Percentiles rank a stretch among this genome's conserved stretches.
Evolutionary conservation across 2,113 vertebrate species (phyloP).

Genomic region (Reinhardtius hippoglossoides): DNA sequence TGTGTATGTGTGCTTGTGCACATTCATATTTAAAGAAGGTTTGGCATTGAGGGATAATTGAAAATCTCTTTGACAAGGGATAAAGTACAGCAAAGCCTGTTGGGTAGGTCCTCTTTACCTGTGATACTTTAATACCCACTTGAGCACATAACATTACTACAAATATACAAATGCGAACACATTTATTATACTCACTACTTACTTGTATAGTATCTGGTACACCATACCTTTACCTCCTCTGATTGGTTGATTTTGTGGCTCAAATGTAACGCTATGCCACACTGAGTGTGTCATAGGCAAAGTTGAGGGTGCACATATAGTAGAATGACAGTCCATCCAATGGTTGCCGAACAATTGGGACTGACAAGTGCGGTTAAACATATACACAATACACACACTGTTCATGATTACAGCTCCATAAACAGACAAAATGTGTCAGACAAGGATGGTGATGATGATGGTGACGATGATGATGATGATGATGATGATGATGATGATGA

Average conservation of each 20-base stretch:
- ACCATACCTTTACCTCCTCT: neutral
- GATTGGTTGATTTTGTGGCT: neutral
- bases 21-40: conserved; percentile 15
- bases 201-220: neutral
- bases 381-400: too few relatives aligned
- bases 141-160: neutral
- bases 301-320: too few relatives aligned
- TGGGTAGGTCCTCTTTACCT: conserved; percentile 8
- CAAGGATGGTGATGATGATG: too few relatives aligned
- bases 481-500: too few relatives aligned
- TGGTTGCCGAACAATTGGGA: too few relatives aligned
- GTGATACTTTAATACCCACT: conserved; percentile 18
- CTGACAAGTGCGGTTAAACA: too few relatives aligned
- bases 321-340: too few relatives aligned
- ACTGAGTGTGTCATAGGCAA: neutral
- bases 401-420: too few relatives aligned
- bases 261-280: too few relatives aligned
- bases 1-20: neutral
- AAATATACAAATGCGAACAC: neutral
- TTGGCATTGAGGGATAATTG: conserved; percentile 27
- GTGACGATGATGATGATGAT: too few relatives aligned
- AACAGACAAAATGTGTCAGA: too few relatives aligned
- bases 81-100: conserved; percentile 25
- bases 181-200: neutral
- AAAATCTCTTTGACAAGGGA: conserved; percentile 29